Base-by-base conservation (phyloP, 2,888 invertebrate species). In the Autographa pulchrina region DNA sequence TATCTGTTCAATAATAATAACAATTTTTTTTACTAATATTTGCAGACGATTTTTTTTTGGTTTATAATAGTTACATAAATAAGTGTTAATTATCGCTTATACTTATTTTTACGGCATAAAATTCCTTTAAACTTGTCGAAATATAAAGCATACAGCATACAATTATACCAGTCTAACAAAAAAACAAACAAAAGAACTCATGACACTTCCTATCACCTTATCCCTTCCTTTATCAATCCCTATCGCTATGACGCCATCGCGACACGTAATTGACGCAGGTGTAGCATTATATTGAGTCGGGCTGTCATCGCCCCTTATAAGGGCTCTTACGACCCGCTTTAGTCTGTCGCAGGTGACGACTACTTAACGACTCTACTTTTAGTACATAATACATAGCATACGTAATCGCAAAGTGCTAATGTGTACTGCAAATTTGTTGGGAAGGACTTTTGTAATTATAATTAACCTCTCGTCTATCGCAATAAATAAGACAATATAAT, bases 251-350 rank as follows among this genome's bases (percentile, higher is more conserved):
- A 75, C 80, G 72, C 72, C 71, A 78, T 80, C 76, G 62, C 70
- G 75, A 80, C 83, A 81, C 73, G 75, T 85, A 85, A 83, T 78
- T 43, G 78, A 61, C 72, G 38, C 84, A 83, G 83, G 83, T 84
- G 81, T 75, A 71, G 76, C 63, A 72, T 82, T 84, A 84, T 88
- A 86, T 84, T 77, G 83, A 85, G 83, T 83, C 77, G 77, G 77
- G 75, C 86, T 89, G 89, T 90, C 91, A 88, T 85, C 88, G 84
- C 77, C 85, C 86, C 85, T 84, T 86, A 78, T 84, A 88, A 90
- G 90, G 88, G 89, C 88, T 86, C 91, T 90, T 77, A 76, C 69
- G 81, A 87, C 86, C 88, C 83, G 82, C 84, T 85, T 86, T 86
- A 84, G 81, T 81, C 85, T 80, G 63, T 60, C 80, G 80, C 86